Evolutionary conservation across 2,113 vertebrate species (phyloP), one percentile per base, ranked within the genome.

Genomic region (Misgurnus anguillicaudatus): DNA sequence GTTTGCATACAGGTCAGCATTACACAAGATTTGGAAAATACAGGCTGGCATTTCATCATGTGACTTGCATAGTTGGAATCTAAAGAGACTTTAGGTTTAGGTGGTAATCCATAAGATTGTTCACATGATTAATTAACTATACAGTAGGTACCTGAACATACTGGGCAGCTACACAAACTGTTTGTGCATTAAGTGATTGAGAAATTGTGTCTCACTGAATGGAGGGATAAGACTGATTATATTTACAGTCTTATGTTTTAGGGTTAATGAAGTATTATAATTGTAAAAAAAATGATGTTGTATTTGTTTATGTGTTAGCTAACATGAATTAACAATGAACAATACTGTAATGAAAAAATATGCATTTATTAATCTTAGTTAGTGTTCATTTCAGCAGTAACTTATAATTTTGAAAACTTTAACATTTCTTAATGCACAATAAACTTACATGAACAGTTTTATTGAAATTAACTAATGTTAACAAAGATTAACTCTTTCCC

Each of bases 61-160:
- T 19, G n/a, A 53, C 8, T 14, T 82, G n/a, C 7, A 5, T 7
- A 21, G 11, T 72, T 24, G 41, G 9, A 24, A 31, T 58, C 70
- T 47, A 61, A n/a, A 9, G 14, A 42, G 42, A 9, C 57, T 60
- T 55, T 9, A 38, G 4, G 9, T 58, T 31, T 47, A 63, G 51
- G 24, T 10, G 3, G 31, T 48, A 19, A 78, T 57, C 31, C 7
- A 48, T 73, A 73, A 71, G 48, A 67, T 55, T 31, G 3, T 36
- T 67, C 68, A 78, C 63, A 64, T 68, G 79, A 53, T 67, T 16
- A 16, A 53, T 67, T 16, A 16, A 9, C 36, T 55, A 62, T 48
- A 60, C 24, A 31, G 24, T 51, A 68, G 63, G 51, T 60, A 7
- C 60, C 19, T 64, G 57, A 24, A 62, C 55, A 41, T 72, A 41